Conservation (phyloP, 1,140 invertebrate species). For the Diorhabda elongata region DNA sequence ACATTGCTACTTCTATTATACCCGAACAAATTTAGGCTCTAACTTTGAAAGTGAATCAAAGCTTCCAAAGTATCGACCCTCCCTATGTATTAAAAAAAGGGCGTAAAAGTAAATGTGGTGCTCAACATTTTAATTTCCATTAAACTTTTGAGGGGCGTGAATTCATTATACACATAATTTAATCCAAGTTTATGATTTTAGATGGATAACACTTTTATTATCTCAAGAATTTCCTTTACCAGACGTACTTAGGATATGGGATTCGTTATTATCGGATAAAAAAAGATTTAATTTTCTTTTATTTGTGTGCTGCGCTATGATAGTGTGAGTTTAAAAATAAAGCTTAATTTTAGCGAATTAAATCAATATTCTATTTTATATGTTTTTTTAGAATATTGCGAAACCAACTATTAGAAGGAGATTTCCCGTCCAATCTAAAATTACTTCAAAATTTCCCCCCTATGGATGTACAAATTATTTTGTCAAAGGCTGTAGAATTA, state of each 20-base stretch:
- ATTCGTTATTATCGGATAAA: conserved; percentile 87
- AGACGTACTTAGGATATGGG: conserved; percentile 94
- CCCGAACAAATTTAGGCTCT: too few species aligned
- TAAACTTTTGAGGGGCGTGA: too few species aligned
- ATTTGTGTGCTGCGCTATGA: conserved; percentile 93
- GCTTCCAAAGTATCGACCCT: too few species aligned
- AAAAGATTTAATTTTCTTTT: conserved; percentile 87
- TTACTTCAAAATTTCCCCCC: conserved; percentile 82
- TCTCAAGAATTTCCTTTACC: conserved; percentile 97
- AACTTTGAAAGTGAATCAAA: too few species aligned
- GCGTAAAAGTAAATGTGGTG: too few species aligned
- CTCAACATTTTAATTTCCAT: too few species aligned
- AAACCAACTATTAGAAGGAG: conserved; percentile 74
- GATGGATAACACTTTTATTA: conserved; percentile 93
- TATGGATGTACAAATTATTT: conserved; percentile 66
- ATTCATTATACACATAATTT: too few species aligned
- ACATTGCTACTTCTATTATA: too few species aligned
- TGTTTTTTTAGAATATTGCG: conserved; percentile 65
- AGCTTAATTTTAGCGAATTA: background rate
- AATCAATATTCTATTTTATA: background rate
- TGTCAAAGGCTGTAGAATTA: conserved; percentile 60
- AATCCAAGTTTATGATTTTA: conserved; percentile 43
- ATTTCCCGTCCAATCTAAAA: conserved; percentile 91
- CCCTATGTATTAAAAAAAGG: too few species aligned
- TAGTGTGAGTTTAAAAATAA: conserved; percentile 66